Evolutionary conservation across 2,888 invertebrate genomes (phyloP).

Genomic region (Liopterus haemorrhoidalis): DNA sequence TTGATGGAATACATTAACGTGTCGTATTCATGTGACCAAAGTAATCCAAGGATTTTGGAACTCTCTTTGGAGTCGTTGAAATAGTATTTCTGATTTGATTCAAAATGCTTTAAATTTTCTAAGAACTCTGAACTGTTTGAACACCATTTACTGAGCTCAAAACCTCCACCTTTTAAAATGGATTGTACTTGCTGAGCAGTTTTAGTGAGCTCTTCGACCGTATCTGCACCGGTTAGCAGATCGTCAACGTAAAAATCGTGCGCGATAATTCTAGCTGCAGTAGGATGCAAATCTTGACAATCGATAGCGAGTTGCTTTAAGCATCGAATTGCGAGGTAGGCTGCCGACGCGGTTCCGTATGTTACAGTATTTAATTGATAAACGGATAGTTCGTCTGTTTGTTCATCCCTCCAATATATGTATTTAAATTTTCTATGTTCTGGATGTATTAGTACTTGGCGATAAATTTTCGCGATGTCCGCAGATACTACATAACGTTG

Average conservation of each 20-base stretch:
- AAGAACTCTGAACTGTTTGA: constrained; percentile 1
- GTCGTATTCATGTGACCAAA: background rate
- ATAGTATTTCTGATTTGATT: background rate
- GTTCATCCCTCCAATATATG: too few relatives aligned
- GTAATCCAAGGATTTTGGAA: constrained; percentile 4
- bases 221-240: constrained; percentile 2
- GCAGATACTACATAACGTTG: too few relatives aligned
- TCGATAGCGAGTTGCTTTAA: constrained; percentile 24
- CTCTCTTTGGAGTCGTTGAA: background rate
- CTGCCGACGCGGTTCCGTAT: constrained; percentile 29
- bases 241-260: constrained; percentile 7
- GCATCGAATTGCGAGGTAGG: constrained; percentile 25
- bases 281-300: background rate
- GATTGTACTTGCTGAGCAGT: background rate
- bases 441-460: too few relatives aligned
- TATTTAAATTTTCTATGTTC: too few relatives aligned
- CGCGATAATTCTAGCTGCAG: constrained; percentile 7
- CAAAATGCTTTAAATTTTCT: background rate
- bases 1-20: constrained; percentile 3
- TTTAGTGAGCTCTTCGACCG: background rate
- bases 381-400: too few relatives aligned
- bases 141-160: constrained; percentile 6
- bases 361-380: constrained; percentile 28
- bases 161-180: constrained; percentile 1
- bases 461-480: too few relatives aligned